Base-by-base conservation (phyloP, 1,140 invertebrate species). In the Tenebrio molitor region DNA sequence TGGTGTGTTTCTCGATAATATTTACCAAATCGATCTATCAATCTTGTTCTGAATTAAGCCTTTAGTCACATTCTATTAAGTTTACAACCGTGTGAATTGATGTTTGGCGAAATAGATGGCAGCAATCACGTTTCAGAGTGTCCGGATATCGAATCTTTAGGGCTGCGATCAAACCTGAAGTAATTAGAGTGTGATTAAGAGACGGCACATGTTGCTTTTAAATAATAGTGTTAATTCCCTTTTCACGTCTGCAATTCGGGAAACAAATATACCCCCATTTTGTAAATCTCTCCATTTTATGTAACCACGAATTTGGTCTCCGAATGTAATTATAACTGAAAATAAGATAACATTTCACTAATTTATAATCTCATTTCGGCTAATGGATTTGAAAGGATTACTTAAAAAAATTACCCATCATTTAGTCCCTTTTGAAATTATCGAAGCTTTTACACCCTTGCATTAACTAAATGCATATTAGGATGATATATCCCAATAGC, bases 121-220 rank as follows among this genome's bases (percentile, higher is more conserved):
- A 23, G 21, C 50, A 29, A 29, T 58, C 23, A 29, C 23, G 50
- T 58, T 29, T 58, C 50, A 29, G 23, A 58, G 50, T 58, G 50
- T 58, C 21, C 50, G 23, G 50, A 58, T 58, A 58, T 58, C 23
- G 50, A 58, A 29, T 58, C 50, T 29, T 58, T 58, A 29, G 21
- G 15, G 23, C 23, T 23, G 23, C 29, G 50, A 58, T 29, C 29
- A 29, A 29, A 29, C 15, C 17, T 50, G 17, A 50, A 19, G 44
- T 42, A 42, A 42, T 17, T 50, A 50, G 17, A 50, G 44, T 19
- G 44, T 21, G 44, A 50, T 50, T 50, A 50, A 50, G 17, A 50
- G 44, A 50, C 5, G 21, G 44, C 44, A 50, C 23, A 58, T 58
- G 50, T 25, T 58, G 50, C 23, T 29, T 8, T 29, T 25, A 58